Evolutionary conservation across 1,140 invertebrate species (phyloP).

Genomic region (Antheraea pernyi): DNA sequence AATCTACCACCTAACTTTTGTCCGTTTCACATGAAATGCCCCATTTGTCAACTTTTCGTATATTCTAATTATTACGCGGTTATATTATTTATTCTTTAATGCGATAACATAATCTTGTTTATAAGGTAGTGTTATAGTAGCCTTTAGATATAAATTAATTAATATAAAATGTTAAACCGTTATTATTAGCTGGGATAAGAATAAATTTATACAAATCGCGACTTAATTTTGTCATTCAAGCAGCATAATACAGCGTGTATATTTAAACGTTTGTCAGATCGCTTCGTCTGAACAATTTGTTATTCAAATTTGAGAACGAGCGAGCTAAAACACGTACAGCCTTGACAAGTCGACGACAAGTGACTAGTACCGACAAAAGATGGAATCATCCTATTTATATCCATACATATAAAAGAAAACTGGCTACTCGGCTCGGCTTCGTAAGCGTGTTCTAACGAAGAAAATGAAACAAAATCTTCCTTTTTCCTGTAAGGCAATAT

Average conservation of each 20-base stretch:
- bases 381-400: slow-evolving; percentile 18
- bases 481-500: too few relatives aligned
- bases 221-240: slow-evolving; percentile 26
- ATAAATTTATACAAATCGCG: slow-evolving; percentile 18
- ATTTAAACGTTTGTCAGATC: slow-evolving; percentile 20
- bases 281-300: slow-evolving; percentile 30
- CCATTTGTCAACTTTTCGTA: too few relatives aligned
- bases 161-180: too few relatives aligned
- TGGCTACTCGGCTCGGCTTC: too few relatives aligned
- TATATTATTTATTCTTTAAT: background rate
- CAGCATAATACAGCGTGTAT: slow-evolving; percentile 20
- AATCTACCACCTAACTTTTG: too few relatives aligned
- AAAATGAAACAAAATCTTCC: too few relatives aligned
- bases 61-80: background rate
- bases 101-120: background rate
- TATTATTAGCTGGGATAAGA: slow-evolving; percentile 12
- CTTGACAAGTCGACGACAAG: slow-evolving; percentile 36
- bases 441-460: too few relatives aligned
- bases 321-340: slow-evolving; percentile 30
- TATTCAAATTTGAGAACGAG: slow-evolving; percentile 34
- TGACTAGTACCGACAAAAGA: slow-evolving; percentile 30
- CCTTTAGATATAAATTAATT: background rate
- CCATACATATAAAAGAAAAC: background rate
- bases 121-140: background rate
- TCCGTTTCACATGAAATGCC: too few relatives aligned